phyloP scores from a whole-genome alignment of 2,113 vertebrate species.

The Canis aureus region DNA sequence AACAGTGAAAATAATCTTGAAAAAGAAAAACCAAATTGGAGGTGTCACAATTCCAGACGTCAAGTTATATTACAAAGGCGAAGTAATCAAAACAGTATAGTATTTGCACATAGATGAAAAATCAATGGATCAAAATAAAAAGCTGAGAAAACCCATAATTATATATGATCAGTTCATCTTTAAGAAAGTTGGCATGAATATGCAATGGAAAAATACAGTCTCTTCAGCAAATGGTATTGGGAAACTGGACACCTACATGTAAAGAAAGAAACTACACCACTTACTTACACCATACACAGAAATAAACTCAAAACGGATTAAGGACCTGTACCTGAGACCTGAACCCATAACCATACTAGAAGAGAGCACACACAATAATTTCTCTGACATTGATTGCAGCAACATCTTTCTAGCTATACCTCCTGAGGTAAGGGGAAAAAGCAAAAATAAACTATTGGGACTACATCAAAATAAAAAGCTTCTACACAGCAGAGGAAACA shows the following conservation, averaged over 20 bases:
- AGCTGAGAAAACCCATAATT: not conserved
- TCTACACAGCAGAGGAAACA: not conserved
- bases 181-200: not conserved
- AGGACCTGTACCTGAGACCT: not conserved
- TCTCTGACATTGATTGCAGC: not conserved
- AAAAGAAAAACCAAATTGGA: not conserved
- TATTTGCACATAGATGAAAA: not conserved
- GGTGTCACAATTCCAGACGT: not conserved
- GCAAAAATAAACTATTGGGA: not conserved
- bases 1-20: not conserved
- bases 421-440: not conserved
- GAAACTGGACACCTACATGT: not conserved
- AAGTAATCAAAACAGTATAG: not conserved
- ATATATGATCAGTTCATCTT: not conserved
- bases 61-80: not conserved
- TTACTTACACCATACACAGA: not conserved
- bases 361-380: not conserved
- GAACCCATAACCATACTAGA: not conserved
- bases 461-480: not conserved
- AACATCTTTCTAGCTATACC: not conserved
- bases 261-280: not conserved
- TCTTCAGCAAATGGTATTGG: not conserved
- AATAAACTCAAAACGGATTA: not conserved
- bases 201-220: not conserved
- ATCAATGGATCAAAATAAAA: not conserved